Evolutionary conservation across 1,140 invertebrate genomes (phyloP).

Genomic region (Lutraria rhynchaena): DNA sequence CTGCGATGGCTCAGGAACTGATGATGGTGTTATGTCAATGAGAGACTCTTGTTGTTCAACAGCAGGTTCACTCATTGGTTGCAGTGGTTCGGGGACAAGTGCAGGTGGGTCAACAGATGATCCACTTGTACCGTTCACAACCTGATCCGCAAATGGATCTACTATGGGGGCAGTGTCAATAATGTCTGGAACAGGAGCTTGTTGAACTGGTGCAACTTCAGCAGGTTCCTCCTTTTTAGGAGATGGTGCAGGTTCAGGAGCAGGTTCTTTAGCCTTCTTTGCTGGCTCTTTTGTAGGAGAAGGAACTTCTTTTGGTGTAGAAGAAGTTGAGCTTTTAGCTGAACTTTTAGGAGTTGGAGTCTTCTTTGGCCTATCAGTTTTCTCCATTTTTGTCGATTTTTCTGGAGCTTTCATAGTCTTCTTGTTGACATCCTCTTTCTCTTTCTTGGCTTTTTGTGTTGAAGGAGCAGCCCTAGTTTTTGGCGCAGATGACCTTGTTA

Average conservation of each 20-base stretch:
- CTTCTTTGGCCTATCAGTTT: constrained; percentile 31
- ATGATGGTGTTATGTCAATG: constrained; percentile 56
- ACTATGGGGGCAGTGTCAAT: constrained; percentile 38
- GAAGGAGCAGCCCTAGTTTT: constrained; percentile 52
- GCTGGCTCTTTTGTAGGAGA: constrained; percentile 35
- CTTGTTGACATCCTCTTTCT: constrained; percentile 58
- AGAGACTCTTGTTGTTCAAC: constrained; percentile 63
- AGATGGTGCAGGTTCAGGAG: constrained; percentile 14
- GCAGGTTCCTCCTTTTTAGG: constrained; percentile 17
- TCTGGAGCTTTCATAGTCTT: constrained; percentile 40
- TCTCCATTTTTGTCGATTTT: constrained; percentile 16
- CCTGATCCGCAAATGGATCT: constrained; percentile 37
- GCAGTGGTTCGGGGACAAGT: constrained; percentile 27
- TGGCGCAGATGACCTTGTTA: constrained; percentile 48
- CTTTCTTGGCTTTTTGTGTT: constrained; percentile 48
- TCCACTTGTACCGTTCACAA: constrained; percentile 14
- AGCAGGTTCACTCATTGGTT: constrained; percentile 23
- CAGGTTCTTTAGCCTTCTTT: constrained; percentile 2
- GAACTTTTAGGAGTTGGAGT: constrained; percentile 36
- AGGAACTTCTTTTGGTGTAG: constrained; percentile 29
- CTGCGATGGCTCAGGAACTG: constrained; percentile 63
- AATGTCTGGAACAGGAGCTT: constrained; percentile 31
- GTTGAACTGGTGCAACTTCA: constrained; percentile 22
- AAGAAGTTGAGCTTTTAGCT: constrained; percentile 51
- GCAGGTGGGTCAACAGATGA: constrained; percentile 48